phyloP scores from a whole-genome alignment of 2,797 vertebrate species.

The Gymnopithys bicolor region DNA sequence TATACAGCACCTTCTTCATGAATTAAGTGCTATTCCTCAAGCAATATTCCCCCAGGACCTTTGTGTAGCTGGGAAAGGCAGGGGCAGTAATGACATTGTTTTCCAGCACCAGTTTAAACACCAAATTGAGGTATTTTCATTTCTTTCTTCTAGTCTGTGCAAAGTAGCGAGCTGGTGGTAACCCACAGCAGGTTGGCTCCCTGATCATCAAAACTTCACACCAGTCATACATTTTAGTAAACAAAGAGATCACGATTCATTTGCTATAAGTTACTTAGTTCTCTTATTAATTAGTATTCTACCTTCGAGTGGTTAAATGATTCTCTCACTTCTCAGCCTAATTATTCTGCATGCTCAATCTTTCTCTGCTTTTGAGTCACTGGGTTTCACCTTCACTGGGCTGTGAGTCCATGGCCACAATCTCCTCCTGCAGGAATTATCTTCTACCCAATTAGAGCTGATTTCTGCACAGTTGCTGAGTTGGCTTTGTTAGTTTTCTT shows the following conservation, averaged over 20 bases:
- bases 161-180: background rate
- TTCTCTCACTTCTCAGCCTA: background rate
- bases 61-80: background rate
- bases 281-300: background rate
- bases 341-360: background rate
- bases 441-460: no score
- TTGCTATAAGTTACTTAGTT: background rate
- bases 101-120: background rate
- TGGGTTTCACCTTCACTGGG: background rate
- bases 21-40: background rate
- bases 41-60: background rate
- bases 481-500: background rate
- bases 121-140: background rate
- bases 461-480: background rate
- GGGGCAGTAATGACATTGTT: rapidly evolving
- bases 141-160: background rate
- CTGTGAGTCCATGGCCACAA: rapidly evolving
- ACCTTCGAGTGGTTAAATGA: rapidly evolving
- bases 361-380: background rate
- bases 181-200: background rate
- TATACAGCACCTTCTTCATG: background rate
- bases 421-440: no score
- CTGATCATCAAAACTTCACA: rapidly evolving
- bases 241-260: background rate
- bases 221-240: no score